Evolutionary conservation across 2,888 invertebrate genomes (phyloP).

Genomic region (Pheosia tremula): DNA sequence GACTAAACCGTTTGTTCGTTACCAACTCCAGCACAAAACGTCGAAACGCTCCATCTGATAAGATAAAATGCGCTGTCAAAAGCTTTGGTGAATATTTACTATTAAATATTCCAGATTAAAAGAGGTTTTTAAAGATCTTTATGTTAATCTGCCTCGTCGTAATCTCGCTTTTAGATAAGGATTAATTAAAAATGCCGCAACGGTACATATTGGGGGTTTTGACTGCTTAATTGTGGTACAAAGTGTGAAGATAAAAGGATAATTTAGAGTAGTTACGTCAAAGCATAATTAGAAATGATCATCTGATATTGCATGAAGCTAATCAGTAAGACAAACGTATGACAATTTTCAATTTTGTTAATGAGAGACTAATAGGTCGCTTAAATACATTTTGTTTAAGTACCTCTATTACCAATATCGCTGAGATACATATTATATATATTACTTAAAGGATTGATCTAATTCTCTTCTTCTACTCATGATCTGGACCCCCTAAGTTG

Average conservation of each 20-base stretch:
- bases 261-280: neutral
- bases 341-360: neutral
- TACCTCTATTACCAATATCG: no score
- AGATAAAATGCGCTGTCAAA: constrained; percentile 32
- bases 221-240: constrained; percentile 37
- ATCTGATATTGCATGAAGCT: neutral
- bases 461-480: no score
- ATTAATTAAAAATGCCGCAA: constrained; percentile 37
- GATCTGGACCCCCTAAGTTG: no score
- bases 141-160: constrained; percentile 18
- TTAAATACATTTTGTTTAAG: no score
- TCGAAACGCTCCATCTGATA: constrained; percentile 43
- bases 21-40: constrained; percentile 50
- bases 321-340: constrained; percentile 5
- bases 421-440: no score
- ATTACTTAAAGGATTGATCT: no score
- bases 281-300: neutral
- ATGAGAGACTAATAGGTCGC: no score
- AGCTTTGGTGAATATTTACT: constrained; percentile 19
- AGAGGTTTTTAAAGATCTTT: constrained; percentile 27
- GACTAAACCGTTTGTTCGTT: constrained; percentile 48
- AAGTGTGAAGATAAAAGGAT: constrained; percentile 37
- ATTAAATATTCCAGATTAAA: constrained; percentile 42
- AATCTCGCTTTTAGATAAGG: constrained; percentile 34
- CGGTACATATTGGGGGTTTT: constrained; percentile 19